Evolutionary conservation across 92 coral and sea anemone genomes (phyloP).

Genomic region (Paragorgia papillata): DNA sequence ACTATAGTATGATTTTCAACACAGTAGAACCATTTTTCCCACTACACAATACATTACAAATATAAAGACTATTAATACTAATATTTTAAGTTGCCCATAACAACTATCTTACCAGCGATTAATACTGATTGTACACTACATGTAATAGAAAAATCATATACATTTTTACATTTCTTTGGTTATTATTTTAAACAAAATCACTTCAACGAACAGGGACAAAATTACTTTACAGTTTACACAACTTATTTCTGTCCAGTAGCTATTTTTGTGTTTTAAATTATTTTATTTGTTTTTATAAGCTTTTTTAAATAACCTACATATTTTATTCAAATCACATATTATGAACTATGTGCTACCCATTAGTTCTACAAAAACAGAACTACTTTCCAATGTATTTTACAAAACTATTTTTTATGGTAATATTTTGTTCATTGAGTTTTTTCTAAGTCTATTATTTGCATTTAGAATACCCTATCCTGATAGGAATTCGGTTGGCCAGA

Average conservation of each 20-base stretch:
- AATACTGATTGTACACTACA: too few relatives aligned
- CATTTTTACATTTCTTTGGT: too few relatives aligned
- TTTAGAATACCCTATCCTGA: slow-evolving; percentile 36
- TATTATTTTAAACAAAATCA: too few relatives aligned
- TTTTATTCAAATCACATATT: not conserved
- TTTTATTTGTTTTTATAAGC: not conserved
- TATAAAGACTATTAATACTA: too few relatives aligned
- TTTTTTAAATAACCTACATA: not conserved
- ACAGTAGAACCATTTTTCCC: too few relatives aligned
- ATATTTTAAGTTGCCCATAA: too few relatives aligned
- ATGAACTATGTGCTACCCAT: not conserved
- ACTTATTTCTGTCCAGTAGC: not conserved
- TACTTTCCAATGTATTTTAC: not conserved
- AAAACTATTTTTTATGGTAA: not conserved
- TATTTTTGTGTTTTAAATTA: not conserved
- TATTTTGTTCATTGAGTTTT: not conserved
- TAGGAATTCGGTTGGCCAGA: slow-evolving; percentile 29
- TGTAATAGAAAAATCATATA: too few relatives aligned
- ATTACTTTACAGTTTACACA: not conserved
- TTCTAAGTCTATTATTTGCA: not conserved
- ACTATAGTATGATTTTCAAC: too few relatives aligned
- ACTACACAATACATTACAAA: too few relatives aligned
- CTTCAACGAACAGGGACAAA: too few relatives aligned
- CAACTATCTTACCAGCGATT: too few relatives aligned
- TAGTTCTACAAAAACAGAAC: not conserved